phyloP scores from a whole-genome alignment of 1,140 invertebrate species.

The Phymastichus coffea region DNA sequence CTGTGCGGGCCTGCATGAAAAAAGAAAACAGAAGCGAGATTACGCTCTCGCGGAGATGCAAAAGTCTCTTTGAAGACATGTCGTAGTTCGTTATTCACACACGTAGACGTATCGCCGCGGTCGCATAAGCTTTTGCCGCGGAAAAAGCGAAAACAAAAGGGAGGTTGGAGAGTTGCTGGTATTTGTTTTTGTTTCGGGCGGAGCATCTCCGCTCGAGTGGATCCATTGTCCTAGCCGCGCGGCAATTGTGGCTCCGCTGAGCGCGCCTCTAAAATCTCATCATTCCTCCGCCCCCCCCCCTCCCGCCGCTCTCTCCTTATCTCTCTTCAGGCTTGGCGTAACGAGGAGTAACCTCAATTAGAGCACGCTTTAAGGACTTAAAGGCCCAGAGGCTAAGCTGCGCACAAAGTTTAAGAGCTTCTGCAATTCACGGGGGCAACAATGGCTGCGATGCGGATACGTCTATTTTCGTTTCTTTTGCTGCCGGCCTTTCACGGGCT shows the following conservation, averaged over 20 bases:
- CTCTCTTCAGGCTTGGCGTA: constrained; percentile 1
- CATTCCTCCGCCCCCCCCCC: too few species aligned
- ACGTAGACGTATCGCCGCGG: constrained; percentile 23
- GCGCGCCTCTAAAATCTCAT: too few species aligned
- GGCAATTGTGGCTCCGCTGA: too few species aligned
- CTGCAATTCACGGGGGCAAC: too few species aligned
- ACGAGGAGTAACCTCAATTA: constrained; percentile 48
- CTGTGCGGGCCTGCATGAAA: not conserved
- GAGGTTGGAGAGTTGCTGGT: constrained; percentile 19
- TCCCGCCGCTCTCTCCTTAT: constrained; percentile 44
- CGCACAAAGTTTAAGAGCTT: constrained; percentile 37
- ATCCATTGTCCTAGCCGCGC: constrained; percentile 48
- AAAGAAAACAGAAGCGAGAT: not conserved
- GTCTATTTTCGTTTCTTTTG: too few species aligned
- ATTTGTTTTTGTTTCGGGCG: constrained; percentile 42
- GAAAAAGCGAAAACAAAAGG: constrained; percentile 36
- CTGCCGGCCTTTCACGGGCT: too few species aligned
- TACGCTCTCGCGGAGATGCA: not conserved
- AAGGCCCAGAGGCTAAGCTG: constrained; percentile 50
- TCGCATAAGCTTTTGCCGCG: constrained; percentile 27
- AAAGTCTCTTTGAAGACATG: not conserved
- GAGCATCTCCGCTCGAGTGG: constrained; percentile 40
- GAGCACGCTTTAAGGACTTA: constrained; percentile 53
- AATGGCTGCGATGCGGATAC: too few species aligned
- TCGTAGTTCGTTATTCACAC: constrained; percentile 39